These are phyloP conservation scores for Luperina nickerlii DNA, from an alignment of 2,888 invertebrate species.

Conservation along the genomic window DNA sequence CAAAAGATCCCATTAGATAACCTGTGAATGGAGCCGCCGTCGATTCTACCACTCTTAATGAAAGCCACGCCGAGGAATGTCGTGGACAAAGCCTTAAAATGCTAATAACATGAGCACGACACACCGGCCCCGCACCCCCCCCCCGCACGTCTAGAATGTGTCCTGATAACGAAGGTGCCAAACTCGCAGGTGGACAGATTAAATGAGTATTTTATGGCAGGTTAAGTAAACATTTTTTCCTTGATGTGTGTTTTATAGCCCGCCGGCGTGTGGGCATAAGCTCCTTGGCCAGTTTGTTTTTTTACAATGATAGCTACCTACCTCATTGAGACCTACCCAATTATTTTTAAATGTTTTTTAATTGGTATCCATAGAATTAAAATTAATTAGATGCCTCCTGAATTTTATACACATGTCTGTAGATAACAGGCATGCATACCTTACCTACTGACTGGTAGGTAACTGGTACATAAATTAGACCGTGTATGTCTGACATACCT, in stretches of 20 bases:
- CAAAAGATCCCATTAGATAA: slow-evolving; percentile 85
- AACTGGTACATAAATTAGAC: neutral
- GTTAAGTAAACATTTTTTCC: slow-evolving; percentile 70
- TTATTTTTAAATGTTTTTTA: slow-evolving; percentile 50
- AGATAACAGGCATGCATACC: slow-evolving; percentile 30
- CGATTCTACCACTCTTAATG: slow-evolving; percentile 73
- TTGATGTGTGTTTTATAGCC: slow-evolving; percentile 69
- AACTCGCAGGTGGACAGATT: slow-evolving; percentile 77
- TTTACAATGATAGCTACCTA: slow-evolving; percentile 28
- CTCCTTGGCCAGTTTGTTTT: slow-evolving; percentile 22
- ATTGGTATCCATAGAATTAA: slow-evolving; percentile 45
- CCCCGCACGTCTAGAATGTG: slow-evolving; percentile 71
- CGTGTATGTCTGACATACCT: neutral
- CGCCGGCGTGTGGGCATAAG: slow-evolving; percentile 54
- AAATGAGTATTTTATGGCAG: slow-evolving; percentile 79
- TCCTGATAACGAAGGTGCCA: slow-evolving; percentile 78
- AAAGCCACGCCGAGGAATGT: slow-evolving; percentile 75
- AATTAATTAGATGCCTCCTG: slow-evolving; percentile 43
- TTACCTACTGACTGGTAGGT: neutral
- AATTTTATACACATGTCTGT: slow-evolving; percentile 44
- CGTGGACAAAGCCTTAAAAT: slow-evolving; percentile 78
- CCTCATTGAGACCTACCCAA: slow-evolving; percentile 41
- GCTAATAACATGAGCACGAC: slow-evolving; percentile 76
- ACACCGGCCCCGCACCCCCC: slow-evolving; percentile 41
- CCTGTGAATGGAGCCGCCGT: slow-evolving; percentile 70